These are phyloP conservation scores for Macrophya annulata DNA, from an alignment of 2,888 invertebrate species.

Conservation along the genomic window DNA sequence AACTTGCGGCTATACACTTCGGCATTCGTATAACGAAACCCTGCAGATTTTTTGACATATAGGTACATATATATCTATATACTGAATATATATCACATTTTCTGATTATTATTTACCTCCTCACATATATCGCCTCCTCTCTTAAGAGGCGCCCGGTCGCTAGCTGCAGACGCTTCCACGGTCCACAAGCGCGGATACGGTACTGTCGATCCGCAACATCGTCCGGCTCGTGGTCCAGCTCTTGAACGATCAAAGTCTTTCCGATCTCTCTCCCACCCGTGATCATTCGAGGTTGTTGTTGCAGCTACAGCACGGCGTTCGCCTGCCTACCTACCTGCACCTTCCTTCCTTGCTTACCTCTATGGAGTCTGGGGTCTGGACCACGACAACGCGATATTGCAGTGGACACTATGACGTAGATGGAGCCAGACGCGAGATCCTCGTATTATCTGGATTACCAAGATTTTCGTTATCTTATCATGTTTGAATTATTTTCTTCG, in stretches of 20 bases:
- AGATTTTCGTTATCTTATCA: background rate
- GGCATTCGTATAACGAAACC: conserved; percentile 15
- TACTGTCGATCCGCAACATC: conserved; percentile 49
- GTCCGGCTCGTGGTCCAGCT: conserved; percentile 47
- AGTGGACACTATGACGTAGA: conserved; percentile 30
- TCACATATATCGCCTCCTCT: conserved; percentile 45
- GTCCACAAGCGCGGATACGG: conserved; percentile 54
- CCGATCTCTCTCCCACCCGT: conserved; percentile 54
- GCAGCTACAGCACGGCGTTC: background rate
- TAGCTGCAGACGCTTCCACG: conserved; percentile 47
- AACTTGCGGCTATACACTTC: background rate
- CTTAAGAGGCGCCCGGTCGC: conserved; percentile 48
- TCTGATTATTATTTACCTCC: conserved; percentile 47
- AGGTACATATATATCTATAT: background rate
- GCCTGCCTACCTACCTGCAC: background rate
- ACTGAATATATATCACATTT: conserved; percentile 14
- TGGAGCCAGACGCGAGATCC: background rate
- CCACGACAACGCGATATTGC: conserved; percentile 23
- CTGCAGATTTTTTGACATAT: background rate
- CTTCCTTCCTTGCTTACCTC: background rate
- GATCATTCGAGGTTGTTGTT: conserved; percentile 27
- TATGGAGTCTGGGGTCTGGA: conserved; percentile 33
- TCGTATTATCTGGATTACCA: conserved; percentile 12
- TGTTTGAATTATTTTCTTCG: background rate
- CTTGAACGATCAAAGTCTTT: conserved; percentile 54